Evolutionary conservation across 1,140 invertebrate species (phyloP).

Genomic region (Chymomyza costata): DNA sequence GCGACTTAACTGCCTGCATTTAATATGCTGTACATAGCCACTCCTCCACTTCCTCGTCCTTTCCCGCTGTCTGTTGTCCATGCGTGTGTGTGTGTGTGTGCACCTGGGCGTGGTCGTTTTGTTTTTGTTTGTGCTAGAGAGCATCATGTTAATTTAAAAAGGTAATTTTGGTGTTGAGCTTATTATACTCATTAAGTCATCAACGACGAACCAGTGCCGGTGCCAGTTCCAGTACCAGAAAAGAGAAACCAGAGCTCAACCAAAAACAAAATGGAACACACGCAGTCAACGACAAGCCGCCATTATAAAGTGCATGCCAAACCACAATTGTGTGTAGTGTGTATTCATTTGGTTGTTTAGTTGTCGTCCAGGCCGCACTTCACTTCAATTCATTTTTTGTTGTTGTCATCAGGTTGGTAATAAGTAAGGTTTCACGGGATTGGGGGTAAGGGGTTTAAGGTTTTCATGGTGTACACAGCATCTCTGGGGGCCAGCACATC

Average conservation of each 20-base stretch:
- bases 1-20: no score
- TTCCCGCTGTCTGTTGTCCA: no score
- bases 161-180: constrained; percentile 68
- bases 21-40: no score
- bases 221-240: background rate
- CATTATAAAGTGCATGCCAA: constrained; percentile 56
- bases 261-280: constrained; percentile 30
- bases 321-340: constrained; percentile 43
- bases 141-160: constrained; percentile 71
- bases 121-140: constrained; percentile 14
- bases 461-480: constrained; percentile 18
- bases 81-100: constrained; percentile 18
- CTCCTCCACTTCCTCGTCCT: no score
- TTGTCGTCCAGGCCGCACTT: constrained; percentile 10
- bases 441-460: background rate
- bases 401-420: no score
- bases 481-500: constrained; percentile 48
- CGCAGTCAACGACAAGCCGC: no score
- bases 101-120: background rate
- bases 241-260: background rate
- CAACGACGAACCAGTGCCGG: constrained; percentile 24
- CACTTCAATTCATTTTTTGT: constrained; percentile 31
- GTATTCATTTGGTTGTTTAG: constrained; percentile 53
- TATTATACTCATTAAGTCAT: constrained; percentile 73
- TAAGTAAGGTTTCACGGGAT: background rate